These are phyloP conservation scores for Drosophila sulfurigaster DNA, from an alignment of 1,140 invertebrate species.

Conservation along the genomic window DNA sequence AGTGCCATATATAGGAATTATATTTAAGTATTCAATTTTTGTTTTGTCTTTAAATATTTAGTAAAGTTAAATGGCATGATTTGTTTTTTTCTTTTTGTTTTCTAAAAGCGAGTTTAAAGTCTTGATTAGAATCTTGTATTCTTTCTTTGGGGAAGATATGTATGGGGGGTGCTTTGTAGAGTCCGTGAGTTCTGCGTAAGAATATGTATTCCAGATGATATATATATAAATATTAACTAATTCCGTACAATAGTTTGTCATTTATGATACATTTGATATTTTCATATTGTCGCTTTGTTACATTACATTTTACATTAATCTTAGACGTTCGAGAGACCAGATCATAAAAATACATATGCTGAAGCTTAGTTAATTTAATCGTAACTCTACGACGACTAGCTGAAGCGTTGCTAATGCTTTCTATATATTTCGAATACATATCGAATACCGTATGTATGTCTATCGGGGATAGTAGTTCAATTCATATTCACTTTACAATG, in stretches of 20 bases:
- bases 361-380: slow-evolving; percentile 61
- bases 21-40: slow-evolving; percentile 6
- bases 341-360: slow-evolving; percentile 69
- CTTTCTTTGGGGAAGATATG: slow-evolving; percentile 55
- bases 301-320: slow-evolving; percentile 77
- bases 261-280: slow-evolving; percentile 73
- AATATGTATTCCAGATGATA: slow-evolving; percentile 33
- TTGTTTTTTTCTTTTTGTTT: not conserved
- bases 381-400: slow-evolving; percentile 68
- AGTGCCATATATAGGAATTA: slow-evolving; percentile 31
- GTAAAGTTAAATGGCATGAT: slow-evolving; percentile 38
- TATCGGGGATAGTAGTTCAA: slow-evolving; percentile 30
- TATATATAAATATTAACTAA: slow-evolving; percentile 31
- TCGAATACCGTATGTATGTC: not conserved
- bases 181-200: slow-evolving; percentile 49
- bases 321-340: slow-evolving; percentile 58
- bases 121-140: slow-evolving; percentile 42
- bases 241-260: slow-evolving; percentile 33
- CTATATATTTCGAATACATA: slow-evolving; percentile 14
- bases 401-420: slow-evolving; percentile 67
- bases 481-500: slow-evolving; percentile 45
- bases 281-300: slow-evolving; percentile 79
- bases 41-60: slow-evolving; percentile 28
- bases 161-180: slow-evolving; percentile 51
- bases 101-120: slow-evolving; percentile 46